Percentiles rank a stretch among this genome's conserved stretches.
Evolutionary conservation across 2,888 invertebrate genomes (phyloP).

Genomic region (Cephus sareptanus): DNA sequence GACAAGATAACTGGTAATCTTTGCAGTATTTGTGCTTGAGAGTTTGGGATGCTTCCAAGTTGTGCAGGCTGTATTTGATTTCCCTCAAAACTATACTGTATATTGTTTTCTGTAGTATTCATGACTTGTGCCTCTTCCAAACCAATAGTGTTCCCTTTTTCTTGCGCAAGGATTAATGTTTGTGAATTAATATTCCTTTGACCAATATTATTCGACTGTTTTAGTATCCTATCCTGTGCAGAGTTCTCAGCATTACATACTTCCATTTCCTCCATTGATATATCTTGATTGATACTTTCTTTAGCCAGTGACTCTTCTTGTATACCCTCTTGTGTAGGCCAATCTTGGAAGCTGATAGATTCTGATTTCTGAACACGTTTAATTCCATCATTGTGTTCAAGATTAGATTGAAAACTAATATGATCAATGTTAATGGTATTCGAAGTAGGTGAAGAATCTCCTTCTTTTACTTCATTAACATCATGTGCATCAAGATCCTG

Average conservation of each 20-base stretch:
- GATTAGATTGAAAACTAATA: slow-evolving; percentile 28
- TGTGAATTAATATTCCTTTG: slow-evolving; percentile 15
- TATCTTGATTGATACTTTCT: background rate
- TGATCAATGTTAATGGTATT: slow-evolving; percentile 26
- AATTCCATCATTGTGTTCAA: background rate
- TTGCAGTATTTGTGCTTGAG: slow-evolving; percentile 49
- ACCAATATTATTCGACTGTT: slow-evolving; percentile 21
- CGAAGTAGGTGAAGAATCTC: background rate
- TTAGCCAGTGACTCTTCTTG: slow-evolving; percentile 12
- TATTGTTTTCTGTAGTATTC: slow-evolving; percentile 20
- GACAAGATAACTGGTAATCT: slow-evolving; percentile 49
- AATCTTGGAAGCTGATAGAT: slow-evolving; percentile 15
- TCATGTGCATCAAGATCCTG: slow-evolving; percentile 9
- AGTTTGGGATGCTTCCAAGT: slow-evolving; percentile 29
- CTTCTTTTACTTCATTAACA: background rate
- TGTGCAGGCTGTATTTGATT: slow-evolving; percentile 30
- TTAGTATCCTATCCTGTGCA: slow-evolving; percentile 9
- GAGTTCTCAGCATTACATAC: slow-evolving; percentile 17
- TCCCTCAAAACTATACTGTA: slow-evolving; percentile 36
- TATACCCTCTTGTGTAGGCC: slow-evolving; percentile 19
- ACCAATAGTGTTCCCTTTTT: slow-evolving; percentile 23
- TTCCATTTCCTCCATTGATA: slow-evolving; percentile 24
- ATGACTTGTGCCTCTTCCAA: background rate
- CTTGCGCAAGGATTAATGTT: slow-evolving; percentile 27
- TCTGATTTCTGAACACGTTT: background rate